Evolutionary conservation across 1,140 invertebrate species (phyloP).

Genomic region (Caenorhabditis inopinata): DNA sequence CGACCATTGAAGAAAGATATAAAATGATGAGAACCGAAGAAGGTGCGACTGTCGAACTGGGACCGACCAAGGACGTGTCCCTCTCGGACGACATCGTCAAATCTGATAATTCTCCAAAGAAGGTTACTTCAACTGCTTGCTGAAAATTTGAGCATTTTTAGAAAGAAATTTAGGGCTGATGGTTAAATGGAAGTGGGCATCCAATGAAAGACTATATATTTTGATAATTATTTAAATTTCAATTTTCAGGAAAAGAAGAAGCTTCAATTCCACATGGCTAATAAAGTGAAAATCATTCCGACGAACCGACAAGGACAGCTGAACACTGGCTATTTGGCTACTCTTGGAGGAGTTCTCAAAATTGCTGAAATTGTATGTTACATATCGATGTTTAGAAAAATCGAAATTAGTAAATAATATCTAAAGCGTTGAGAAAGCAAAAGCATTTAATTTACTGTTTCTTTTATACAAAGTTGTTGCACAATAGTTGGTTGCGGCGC

Average conservation of each 20-base stretch:
- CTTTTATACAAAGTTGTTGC: too few species aligned
- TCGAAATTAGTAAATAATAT: too few species aligned
- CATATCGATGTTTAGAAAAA: too few species aligned
- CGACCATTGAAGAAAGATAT: neutral
- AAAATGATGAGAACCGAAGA: slow-evolving; percentile 46
- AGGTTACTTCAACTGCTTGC: neutral
- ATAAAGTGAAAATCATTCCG: slow-evolving; percentile 58
- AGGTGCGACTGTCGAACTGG: slow-evolving; percentile 43
- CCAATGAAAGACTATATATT: neutral
- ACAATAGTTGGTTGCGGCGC: too few species aligned
- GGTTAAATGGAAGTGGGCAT: too few species aligned
- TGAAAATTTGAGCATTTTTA: neutral
- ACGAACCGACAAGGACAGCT: slow-evolving; percentile 60
- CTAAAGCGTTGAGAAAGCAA: too few species aligned
- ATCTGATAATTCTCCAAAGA: neutral
- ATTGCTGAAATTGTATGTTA: slow-evolving; percentile 62
- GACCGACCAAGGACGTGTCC: slow-evolving; percentile 31
- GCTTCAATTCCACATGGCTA: slow-evolving; percentile 53
- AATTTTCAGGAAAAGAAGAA: slow-evolving; percentile 45
- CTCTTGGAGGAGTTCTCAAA: slow-evolving; percentile 62
- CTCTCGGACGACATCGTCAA: slow-evolving; percentile 1
- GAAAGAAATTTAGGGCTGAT: too few species aligned
- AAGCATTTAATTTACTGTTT: too few species aligned
- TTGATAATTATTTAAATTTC: neutral
- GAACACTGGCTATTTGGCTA: slow-evolving; percentile 61